Base-by-base conservation (phyloP, 1,140 invertebrate species). In the Gonioctena quinquepunctata region DNA sequence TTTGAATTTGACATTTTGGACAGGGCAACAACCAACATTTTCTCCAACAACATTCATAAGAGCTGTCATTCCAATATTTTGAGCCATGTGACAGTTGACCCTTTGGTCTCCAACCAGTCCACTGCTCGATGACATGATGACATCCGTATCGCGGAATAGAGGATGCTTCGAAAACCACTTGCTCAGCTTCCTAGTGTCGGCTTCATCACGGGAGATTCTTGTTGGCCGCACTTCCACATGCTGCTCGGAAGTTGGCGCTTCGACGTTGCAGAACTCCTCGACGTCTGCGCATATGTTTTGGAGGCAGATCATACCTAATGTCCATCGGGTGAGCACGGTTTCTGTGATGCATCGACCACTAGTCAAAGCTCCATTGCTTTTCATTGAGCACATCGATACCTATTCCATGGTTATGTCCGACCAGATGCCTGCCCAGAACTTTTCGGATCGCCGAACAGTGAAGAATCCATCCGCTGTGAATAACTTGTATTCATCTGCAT, bases 331-430 rank as follows among this genome's bases (percentile, higher is more conserved):
- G 3, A 76, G 22, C 16, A 67, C 48, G 61, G 54, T 73, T 2
- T 77, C 74, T 19, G 50, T 70, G 18, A 72, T 66, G 19, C 78
- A 66, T 42, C 77, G 59, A 18, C 79, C 77, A 11, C 73, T 69
- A 1, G 79, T 11, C 2, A 77, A 77, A 49, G 13, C 6, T 66
- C 19, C 1, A 66, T n/a, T 3, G 23, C 63, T 77, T 60, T 83
- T 81, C 77, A 83, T 83, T 25, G 78, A 72, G 70, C 72, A 74
- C 81, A 83, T 84, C 0, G 83, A 13, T 72, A 49, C 74, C 70
- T 83, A 81, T 54, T 84, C 82, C 42, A 83, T 83, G 8, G 70
- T 76, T 81, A 85, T 82, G 68, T 84, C 82, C 7, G 77, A 66
- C 72, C 79, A 85, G 2, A 83, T 71, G 4, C 84, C 84, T 62